Percentiles rank a stretch among this genome's conserved stretches.
Evolutionary conservation across 2,113 vertebrate species (phyloP).

Genomic region (Chloroceryle aenea): DNA sequence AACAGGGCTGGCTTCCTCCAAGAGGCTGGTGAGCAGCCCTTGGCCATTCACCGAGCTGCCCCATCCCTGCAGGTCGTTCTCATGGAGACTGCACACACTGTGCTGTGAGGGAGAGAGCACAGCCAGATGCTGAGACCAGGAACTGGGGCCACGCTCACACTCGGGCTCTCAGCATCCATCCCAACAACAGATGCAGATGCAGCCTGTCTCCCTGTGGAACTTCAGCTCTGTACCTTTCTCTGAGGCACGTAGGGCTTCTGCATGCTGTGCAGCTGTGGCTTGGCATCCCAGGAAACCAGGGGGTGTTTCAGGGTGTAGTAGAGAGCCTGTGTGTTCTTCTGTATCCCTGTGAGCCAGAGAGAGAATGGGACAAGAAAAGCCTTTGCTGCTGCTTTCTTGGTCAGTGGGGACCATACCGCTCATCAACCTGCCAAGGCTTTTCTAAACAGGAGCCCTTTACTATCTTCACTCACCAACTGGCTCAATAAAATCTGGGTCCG

Average conservation of each 20-base stretch:
- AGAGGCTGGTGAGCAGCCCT: not conserved
- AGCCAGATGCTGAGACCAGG: no score
- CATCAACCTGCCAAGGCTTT: not conserved
- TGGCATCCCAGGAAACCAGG: constrained; percentile 70
- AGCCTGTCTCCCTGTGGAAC: accelerated
- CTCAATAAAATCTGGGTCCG: constrained; percentile 63
- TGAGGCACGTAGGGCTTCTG: constrained; percentile 71
- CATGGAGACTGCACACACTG: not conserved
- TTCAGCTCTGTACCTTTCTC: constrained; percentile 69
- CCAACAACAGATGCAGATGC: not conserved
- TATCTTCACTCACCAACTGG: constrained; percentile 71
- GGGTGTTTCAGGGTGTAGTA: constrained; percentile 78
- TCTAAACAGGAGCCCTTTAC: not conserved
- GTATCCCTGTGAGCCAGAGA: constrained; percentile 78
- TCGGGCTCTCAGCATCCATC: no score
- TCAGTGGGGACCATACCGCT: not conserved
- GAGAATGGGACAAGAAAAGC: not conserved
- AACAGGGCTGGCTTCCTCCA: not conserved
- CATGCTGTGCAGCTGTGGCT: constrained; percentile 67
- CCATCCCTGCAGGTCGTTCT: no score
- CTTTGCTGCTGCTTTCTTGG: not conserved
- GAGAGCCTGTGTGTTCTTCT: constrained; percentile 80
- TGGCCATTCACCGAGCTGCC: not conserved
- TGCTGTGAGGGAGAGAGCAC: not conserved
- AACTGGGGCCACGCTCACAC: not conserved